Evolutionary conservation across 1,140 invertebrate species (phyloP), one percentile per base, ranked within the genome.

Genomic region (Cotesia vestalis): DNA sequence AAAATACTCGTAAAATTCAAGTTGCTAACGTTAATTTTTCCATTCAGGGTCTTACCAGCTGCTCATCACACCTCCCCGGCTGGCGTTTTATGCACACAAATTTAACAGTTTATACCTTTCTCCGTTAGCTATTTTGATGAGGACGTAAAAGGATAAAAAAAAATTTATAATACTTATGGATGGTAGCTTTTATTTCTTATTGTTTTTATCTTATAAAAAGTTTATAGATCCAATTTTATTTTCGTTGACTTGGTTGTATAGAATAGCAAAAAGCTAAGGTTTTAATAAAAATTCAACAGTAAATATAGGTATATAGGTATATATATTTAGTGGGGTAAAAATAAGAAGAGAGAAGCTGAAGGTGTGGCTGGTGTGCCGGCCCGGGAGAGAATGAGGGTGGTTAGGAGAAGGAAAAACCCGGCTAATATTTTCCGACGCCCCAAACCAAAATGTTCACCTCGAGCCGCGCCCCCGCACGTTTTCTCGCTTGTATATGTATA

Each of bases 371-470:
- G 62, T 35, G 57, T 38, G 66, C 55, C 14, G 72, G 62, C 2
- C 27, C 27, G 27, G 27, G 27, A 27, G 69, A 71, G 46, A 11
- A 35, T 17, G 36, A 62, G 60, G 60, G 60, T 62, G 27, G 55
- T 46, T 46, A 55, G 62, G 53, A 59, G 12, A 60, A 74, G 73
- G 72, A 72, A 69, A 69, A 59, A 79, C 77, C 66, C 62, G 72
- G 80, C 83, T 84, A 84, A 86, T 85, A 85, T 84, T 85, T 84
- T 78, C 78, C 77, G 78, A 77, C 77, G 77, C 80, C 76, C 52
- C 74, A 73, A 72, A 67, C 73, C 77, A 74, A 60, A 60, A 75
- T 61, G 64, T 60, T 73, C 69, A 75, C 74, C 72, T 68, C 76
- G 71, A 60, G 75, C 68, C 75, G 69, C 72, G 61, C 66, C 66